Base-by-base conservation (phyloP, 2,797 vertebrate genomes). In the Acanthornis magna region DNA sequence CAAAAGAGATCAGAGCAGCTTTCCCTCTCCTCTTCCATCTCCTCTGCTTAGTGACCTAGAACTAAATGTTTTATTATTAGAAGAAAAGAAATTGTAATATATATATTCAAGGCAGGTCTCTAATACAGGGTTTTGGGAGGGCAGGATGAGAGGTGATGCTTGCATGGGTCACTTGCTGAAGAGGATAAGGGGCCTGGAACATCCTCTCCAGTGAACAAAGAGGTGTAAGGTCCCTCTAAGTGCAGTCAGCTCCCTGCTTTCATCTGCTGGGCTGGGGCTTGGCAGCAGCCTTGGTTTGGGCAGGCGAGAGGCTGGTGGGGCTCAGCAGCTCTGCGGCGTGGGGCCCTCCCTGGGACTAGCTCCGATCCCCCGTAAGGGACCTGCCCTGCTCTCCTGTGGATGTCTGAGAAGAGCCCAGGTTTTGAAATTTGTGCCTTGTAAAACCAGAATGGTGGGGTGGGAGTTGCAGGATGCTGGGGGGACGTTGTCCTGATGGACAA, bases 31-130 rank as follows among this genome's bases (percentile, higher is more conserved):
- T 89, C 91, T 92, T 85, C 95, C 85, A 71, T 88, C 91, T 97
- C 89, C 77, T 95, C 70, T 97, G 91, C 93, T 95, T 65, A 89
- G 94, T 96, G 95, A 97, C 96, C 96, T 96, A 90, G 93, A 94
- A 96, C 88, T 95, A 95, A 95, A 80, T 85, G 89, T 84, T 95
- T 95, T 92, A 94, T 94, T 96, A 95, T 95, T 94, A 93, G 96
- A 95, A 93, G 57, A 23, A 21, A 32, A 79, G 61, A 84, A 93
- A 65, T 22, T 22, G 67, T 54, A 10, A 55, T 50, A 16, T 47
- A 68, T 65, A 22, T 66, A 51, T 92, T 83, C 38, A 34, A 88
- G 75, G 65, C 89, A 93, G 81, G 57, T 74, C 30, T 94, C 47
- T 77, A 61, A 26, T 36, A 20, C 6, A 51, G 50, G 16, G 9